These are phyloP conservation scores for Chiroxiphia lanceolata DNA, from an alignment of 2,797 vertebrate species.

Conservation along the genomic window DNA sequence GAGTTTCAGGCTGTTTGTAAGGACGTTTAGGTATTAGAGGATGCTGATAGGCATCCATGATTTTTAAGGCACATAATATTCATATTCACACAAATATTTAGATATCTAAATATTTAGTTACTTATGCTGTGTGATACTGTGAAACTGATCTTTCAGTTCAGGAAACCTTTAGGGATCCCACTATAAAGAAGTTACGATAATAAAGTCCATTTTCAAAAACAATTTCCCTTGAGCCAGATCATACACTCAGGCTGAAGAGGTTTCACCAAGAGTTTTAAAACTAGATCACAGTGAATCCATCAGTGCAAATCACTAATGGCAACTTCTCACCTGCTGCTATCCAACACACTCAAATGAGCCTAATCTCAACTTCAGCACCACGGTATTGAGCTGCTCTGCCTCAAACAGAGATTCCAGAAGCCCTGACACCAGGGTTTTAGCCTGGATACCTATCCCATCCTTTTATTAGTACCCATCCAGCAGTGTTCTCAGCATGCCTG, in stretches of 20 bases:
- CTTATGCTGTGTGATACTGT: neutral
- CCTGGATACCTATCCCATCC: neutral
- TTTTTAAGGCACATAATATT: neutral
- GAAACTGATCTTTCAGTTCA: neutral
- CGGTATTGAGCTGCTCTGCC: neutral
- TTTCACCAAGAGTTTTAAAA: neutral
- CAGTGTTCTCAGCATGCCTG: neutral
- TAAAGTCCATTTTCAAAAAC: neutral
- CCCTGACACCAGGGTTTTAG: neutral
- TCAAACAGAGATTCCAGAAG: neutral
- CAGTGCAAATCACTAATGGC: neutral
- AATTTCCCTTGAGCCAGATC: neutral
- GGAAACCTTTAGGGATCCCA: neutral
- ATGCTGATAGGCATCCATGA: neutral
- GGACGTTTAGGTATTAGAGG: neutral
- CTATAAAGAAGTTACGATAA: neutral
- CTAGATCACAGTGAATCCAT: neutral
- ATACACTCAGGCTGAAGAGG: neutral
- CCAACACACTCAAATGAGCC: neutral
- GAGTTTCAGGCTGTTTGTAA: neutral
- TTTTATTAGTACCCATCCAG: neutral
- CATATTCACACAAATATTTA: neutral
- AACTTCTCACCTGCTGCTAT: neutral
- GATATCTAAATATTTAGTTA: neutral
- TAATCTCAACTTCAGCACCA: neutral